phyloP scores from a whole-genome alignment of 2,888 invertebrate genomes.

The Drosophila lacicola region DNA sequence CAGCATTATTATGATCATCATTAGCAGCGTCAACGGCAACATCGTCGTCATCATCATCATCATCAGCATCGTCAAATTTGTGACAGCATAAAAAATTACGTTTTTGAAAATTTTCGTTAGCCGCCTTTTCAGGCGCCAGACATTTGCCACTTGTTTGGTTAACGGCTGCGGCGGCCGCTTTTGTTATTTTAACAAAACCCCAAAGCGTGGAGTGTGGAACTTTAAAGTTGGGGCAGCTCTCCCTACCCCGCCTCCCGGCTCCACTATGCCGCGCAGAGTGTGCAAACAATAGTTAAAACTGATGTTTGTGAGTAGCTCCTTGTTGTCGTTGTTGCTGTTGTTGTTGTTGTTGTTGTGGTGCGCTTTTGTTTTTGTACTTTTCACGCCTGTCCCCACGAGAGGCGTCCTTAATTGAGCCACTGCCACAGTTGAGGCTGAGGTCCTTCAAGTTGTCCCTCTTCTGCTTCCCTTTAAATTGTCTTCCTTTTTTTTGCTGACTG shows the following conservation, averaged over 20 bases:
- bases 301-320: constrained; percentile 74
- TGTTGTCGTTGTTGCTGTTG: constrained; percentile 29
- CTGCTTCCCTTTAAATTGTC: constrained; percentile 5
- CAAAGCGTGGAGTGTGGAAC: constrained; percentile 56
- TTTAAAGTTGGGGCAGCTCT: constrained; percentile 55
- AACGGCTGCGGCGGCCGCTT: constrained; percentile 61
- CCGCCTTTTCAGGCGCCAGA: constrained; percentile 73
- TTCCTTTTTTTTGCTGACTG: constrained; percentile 16
- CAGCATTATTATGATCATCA: constrained; percentile 27
- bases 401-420: constrained; percentile 74
- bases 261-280: constrained; percentile 51
- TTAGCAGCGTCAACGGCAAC: not conserved
- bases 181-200: constrained; percentile 72
- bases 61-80: constrained; percentile 63
- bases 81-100: constrained; percentile 78
- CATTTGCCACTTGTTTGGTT: constrained; percentile 70
- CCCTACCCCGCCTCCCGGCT: not conserved
- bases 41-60: constrained; percentile 23
- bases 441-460: constrained; percentile 17
- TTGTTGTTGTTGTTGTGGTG: constrained; percentile 24
- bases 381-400: constrained; percentile 59
- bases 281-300: constrained; percentile 81
- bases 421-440: constrained; percentile 49
- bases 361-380: constrained; percentile 56
- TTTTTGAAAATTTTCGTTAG: constrained; percentile 56